phyloP scores from a whole-genome alignment of 2,797 vertebrate species.

The Neostethus bicornis region DNA sequence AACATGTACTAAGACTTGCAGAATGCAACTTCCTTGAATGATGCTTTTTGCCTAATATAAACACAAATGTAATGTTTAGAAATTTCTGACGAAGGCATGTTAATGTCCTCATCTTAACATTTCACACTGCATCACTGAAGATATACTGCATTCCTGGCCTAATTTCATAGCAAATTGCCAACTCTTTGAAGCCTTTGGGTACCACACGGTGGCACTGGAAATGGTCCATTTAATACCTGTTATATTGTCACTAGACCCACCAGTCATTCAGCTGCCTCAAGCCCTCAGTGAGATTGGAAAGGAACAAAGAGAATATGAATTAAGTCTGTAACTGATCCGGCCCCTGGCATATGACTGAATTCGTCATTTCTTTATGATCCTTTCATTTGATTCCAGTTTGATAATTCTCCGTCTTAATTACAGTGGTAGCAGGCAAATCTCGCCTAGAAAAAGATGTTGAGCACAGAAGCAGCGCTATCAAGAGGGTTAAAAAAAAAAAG shows the following conservation, averaged over 20 bases:
- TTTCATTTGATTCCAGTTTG: conserved; percentile 67
- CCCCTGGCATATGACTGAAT: conserved; percentile 60
- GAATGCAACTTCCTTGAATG: conserved; percentile 31
- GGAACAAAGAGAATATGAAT: conserved; percentile 75
- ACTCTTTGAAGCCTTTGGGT: conserved; percentile 68
- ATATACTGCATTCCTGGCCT: conserved; percentile 51
- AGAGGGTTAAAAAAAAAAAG: conserved; percentile 33
- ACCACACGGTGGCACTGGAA: conserved; percentile 66
- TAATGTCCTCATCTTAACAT: conserved; percentile 50
- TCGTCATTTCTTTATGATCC: conserved; percentile 61
- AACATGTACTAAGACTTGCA: conserved; percentile 37
- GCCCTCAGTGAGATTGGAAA: conserved; percentile 53
- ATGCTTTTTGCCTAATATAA: conserved; percentile 33
- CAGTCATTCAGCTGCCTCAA: conserved; percentile 54
- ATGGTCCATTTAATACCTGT: conserved; percentile 70
- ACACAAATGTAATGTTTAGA: conserved; percentile 33
- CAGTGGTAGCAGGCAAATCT: conserved; percentile 51
- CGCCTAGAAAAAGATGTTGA: conserved; percentile 44
- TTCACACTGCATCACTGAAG: conserved; percentile 39
- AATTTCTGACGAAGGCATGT: conserved; percentile 37
- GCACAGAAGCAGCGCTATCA: conserved; percentile 54
- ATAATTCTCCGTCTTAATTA: conserved; percentile 73
- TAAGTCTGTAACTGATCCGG: conserved; percentile 67
- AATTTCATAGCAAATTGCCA: conserved; percentile 67
- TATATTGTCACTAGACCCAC: conserved; percentile 61